Evolutionary conservation across 1,140 invertebrate genomes (phyloP), one percentile per base, ranked within the genome.

Genomic region (Pinna nobilis): DNA sequence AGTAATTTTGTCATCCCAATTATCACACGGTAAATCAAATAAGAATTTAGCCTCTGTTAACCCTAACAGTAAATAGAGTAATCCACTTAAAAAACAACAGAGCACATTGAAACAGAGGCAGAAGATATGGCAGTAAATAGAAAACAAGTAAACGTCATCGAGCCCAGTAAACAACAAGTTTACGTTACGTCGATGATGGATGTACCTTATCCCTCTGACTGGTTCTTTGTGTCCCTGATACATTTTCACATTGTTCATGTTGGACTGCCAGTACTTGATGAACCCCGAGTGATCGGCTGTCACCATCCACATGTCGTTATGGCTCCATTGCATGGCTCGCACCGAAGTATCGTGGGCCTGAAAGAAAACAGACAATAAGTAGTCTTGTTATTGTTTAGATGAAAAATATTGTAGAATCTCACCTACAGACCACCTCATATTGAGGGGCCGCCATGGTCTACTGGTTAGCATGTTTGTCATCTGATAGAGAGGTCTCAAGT

Each of bases 201-300:
- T 41, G 39, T 63, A 98, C 96, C 95, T 97, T 91, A 99, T 95
- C 90, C 97, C 98, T 89, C 98, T 93, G 83, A 99, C 94, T 74
- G 98, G 95, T 92, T 99, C 98, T 93, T 99, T 99, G 90, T 99
- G 98, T 37, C 97, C 98, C 91, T 99, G 98, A 92, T 98, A 99
- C 97, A 99, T 99, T 92, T 99, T 99, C 23, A 99, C 98, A 91
- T 99, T 99, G 91, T 99, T 99, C 98, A 99, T 99, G 90, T 99
- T 99, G 79, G 97, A 97, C 92, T 99, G 98, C 98, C 98, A 99
- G 91, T 99, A 99, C 87, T 99, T 99, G 50, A 99, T 96, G 88
- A 96, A 99, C 37, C 98, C 98, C 53, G 94, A 94, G 88, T 99
- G 97, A 91, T 99, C 98, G 13, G 96, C 98, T 0, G 98, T 99